These are phyloP conservation scores for Xestia rhomboidea DNA, from an alignment of 2,888 invertebrate species.

Conservation along the genomic window DNA sequence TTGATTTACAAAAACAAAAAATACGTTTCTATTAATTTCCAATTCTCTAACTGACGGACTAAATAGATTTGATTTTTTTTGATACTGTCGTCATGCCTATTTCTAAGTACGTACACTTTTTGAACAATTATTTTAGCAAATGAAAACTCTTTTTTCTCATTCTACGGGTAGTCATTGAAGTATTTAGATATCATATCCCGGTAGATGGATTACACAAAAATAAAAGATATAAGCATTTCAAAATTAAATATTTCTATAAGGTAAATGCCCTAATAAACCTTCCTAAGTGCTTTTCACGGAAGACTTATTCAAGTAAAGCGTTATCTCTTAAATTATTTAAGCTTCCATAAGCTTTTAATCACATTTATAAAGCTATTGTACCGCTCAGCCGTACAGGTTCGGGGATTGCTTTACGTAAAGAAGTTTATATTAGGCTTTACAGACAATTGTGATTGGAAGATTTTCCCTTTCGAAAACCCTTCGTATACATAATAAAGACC, in stretches of 20 bases:
- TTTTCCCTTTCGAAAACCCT: no score
- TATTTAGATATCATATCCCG: neutral
- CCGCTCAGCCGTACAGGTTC: neutral
- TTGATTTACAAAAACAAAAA: no score
- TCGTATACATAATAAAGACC: no score
- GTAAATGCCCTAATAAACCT: neutral
- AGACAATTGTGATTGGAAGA: no score
- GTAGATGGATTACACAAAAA: neutral
- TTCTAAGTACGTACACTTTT: neutral
- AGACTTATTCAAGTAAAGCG: constrained; percentile 13
- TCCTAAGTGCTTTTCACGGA: neutral
- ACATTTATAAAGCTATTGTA: constrained; percentile 10
- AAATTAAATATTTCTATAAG: neutral
- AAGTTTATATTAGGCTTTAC: neutral
- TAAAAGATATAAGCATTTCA: neutral
- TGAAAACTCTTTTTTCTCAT: neutral
- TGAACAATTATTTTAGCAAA: neutral
- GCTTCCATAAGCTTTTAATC: constrained; percentile 30
- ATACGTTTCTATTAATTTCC: no score
- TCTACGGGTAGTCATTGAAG: neutral
- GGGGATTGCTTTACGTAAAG: neutral
- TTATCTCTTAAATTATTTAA: constrained; percentile 6
- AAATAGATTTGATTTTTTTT: no score
- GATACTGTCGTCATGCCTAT: no score
- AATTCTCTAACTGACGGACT: no score